These are phyloP conservation scores for Dorcus hopei DNA, from an alignment of 2,888 invertebrate species.

Conservation along the genomic window DNA sequence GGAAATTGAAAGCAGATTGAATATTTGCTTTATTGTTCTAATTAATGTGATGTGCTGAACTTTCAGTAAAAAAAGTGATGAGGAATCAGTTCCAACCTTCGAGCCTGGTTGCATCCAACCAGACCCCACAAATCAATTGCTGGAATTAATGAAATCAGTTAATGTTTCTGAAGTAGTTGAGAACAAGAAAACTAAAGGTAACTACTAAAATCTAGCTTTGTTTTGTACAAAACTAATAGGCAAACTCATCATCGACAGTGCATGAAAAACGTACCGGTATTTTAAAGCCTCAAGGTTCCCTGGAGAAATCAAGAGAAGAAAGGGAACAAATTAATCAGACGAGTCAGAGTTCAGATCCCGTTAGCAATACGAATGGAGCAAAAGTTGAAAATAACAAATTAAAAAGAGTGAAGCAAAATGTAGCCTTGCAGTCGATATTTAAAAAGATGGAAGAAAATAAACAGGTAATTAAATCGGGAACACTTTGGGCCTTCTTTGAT, in stretches of 20 bases:
- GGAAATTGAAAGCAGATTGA: too few relatives aligned
- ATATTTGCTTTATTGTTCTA: too few relatives aligned
- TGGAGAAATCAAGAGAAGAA: conserved; percentile 65
- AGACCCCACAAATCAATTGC: conserved; percentile 52
- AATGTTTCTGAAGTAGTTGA: conserved; percentile 41
- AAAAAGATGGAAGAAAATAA: conserved; percentile 69
- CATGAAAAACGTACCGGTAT: conserved; percentile 55
- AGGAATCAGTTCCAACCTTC: conserved; percentile 36
- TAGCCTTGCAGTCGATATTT: conserved; percentile 75
- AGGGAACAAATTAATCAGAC: conserved; percentile 45
- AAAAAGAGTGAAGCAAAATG: conserved; percentile 66
- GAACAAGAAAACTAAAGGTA: conserved; percentile 31
- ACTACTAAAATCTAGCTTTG: neutral
- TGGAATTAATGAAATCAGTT: conserved; percentile 57
- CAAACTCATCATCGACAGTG: neutral
- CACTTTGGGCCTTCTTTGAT: neutral
- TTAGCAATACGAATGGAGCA: conserved; percentile 18
- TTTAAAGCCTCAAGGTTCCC: conserved; percentile 68
- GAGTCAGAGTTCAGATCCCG: conserved; percentile 1
- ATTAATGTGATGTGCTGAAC: too few relatives aligned
- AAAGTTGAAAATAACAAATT: conserved; percentile 32
- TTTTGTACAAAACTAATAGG: neutral
- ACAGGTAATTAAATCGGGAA: conserved; percentile 49
- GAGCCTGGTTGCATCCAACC: conserved; percentile 48
- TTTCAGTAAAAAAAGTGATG: conserved; percentile 33